Percentiles rank a stretch among this genome's conserved stretches.
phyloP scores from a whole-genome alignment of 2,888 invertebrate species.

The Sthenelais limicola region DNA sequence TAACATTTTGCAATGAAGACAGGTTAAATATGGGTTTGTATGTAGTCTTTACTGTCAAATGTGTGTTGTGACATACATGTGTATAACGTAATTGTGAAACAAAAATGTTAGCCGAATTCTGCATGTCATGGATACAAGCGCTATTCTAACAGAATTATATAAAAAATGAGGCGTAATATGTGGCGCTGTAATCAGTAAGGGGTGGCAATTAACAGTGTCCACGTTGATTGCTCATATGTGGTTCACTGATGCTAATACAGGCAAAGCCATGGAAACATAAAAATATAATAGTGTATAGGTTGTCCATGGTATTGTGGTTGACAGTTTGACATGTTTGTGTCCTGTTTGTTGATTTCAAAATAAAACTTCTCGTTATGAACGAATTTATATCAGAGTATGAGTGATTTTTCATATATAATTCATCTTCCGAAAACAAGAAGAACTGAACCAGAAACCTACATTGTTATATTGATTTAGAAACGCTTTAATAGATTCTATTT shows the following conservation, averaged over 20 bases:
- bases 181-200: too few relatives aligned
- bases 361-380: conserved; percentile 42
- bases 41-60: conserved; percentile 33
- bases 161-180: neutral
- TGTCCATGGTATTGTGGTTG: conserved; percentile 34
- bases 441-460: too few relatives aligned
- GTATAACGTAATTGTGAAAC: too few relatives aligned
- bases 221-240: conserved; percentile 21
- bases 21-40: conserved; percentile 24
- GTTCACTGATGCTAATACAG: conserved; percentile 29
- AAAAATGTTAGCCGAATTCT: conserved; percentile 13
- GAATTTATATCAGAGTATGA: too few relatives aligned
- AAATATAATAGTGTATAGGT: conserved; percentile 28
- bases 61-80: conserved; percentile 37
- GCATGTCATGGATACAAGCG: neutral
- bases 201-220: conserved; percentile 18
- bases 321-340: conserved; percentile 41
- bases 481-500: too few relatives aligned
- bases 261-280: conserved; percentile 26
- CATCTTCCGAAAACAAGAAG: too few relatives aligned
- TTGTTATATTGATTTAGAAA: too few relatives aligned
- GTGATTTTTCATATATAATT: too few relatives aligned
- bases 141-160: neutral
- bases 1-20: conserved; percentile 6
- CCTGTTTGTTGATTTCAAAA: conserved; percentile 43